Evolutionary conservation across 2,888 invertebrate species (phyloP).

Genomic region (Dioctria linearis): DNA sequence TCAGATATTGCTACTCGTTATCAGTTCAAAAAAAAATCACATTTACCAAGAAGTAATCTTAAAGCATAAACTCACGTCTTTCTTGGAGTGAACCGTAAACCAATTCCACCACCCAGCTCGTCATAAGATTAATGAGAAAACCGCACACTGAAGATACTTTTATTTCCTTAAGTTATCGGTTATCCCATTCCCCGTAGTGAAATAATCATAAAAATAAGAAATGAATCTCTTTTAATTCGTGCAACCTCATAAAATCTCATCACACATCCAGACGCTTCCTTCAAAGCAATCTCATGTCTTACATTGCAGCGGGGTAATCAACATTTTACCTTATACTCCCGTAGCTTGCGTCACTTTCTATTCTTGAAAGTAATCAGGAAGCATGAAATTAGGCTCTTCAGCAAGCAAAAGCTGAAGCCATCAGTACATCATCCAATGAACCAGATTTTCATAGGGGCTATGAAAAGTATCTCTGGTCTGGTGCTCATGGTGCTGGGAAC

Average conservation of each 20-base stretch:
- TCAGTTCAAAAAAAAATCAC: too few relatives aligned
- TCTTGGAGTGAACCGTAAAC: too few relatives aligned
- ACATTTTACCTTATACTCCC: slow-evolving; percentile 33
- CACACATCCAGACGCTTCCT: slow-evolving; percentile 20
- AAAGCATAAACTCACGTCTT: too few relatives aligned
- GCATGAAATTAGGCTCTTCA: slow-evolving; percentile 52
- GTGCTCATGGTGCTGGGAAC: slow-evolving; percentile 18
- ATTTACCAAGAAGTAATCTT: too few relatives aligned
- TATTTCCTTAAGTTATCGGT: slow-evolving; percentile 44
- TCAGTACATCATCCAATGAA: slow-evolving; percentile 50
- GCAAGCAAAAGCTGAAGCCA: slow-evolving; percentile 35
- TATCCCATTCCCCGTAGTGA: slow-evolving; percentile 40
- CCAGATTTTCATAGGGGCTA: slow-evolving; percentile 28
- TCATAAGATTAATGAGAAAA: slow-evolving; percentile 17
- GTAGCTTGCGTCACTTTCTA: slow-evolving; percentile 25
- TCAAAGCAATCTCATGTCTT: slow-evolving; percentile 6
- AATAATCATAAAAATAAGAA: slow-evolving; percentile 50
- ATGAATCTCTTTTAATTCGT: slow-evolving; percentile 47
- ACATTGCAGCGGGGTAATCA: slow-evolving; percentile 31
- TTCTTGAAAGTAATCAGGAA: slow-evolving; percentile 50
- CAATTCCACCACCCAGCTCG: too few relatives aligned
- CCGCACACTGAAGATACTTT: slow-evolving; percentile 10
- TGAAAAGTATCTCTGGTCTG: slow-evolving; percentile 33
- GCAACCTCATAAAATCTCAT: slow-evolving; percentile 45
- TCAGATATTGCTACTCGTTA: too few relatives aligned